A percentile compares a stretch with the other conserved stretches of the same genome.
Evolutionary conservation across 2,797 vertebrate species (phyloP).

Genomic region (Phataginus tricuspis): DNA sequence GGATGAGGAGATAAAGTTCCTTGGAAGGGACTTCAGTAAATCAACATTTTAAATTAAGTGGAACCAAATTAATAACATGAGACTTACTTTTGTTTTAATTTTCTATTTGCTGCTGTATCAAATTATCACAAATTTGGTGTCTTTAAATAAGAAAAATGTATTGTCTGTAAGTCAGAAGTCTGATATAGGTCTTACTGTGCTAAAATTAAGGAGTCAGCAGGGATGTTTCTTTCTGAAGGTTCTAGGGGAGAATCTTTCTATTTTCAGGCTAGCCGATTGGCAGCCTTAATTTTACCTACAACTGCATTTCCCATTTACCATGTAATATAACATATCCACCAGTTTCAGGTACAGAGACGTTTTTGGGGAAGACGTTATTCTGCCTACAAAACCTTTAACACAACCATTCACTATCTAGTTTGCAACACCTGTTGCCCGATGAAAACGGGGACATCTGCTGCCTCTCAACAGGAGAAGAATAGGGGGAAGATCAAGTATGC

Average conservation of each 20-base stretch:
- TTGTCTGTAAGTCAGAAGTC: not conserved
- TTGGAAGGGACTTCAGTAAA: not conserved
- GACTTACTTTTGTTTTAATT: not conserved
- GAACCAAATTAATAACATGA: not conserved
- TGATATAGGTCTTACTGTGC: not conserved
- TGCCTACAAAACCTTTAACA: not conserved
- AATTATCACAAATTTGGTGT: not conserved
- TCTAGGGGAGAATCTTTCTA: not conserved
- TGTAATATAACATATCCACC: not conserved
- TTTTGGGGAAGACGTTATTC: not conserved
- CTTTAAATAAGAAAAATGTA: not conserved
- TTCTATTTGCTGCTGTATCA: not conserved
- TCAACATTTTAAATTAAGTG: not conserved
- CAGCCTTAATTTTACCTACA: not conserved
- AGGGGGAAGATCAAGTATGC: not conserved
- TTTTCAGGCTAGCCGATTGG: not conserved
- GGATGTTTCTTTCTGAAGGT: not conserved
- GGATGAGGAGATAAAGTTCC: not conserved
- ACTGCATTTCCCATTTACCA: not conserved
- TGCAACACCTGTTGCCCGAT: not conserved
- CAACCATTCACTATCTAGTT: not conserved
- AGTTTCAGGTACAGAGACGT: not conserved
- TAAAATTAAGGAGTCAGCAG: not conserved
- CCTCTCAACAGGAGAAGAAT: not conserved
- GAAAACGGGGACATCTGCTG: not conserved